Conservation (phyloP, 2,888 invertebrate species). For the Antitype chi region DNA sequence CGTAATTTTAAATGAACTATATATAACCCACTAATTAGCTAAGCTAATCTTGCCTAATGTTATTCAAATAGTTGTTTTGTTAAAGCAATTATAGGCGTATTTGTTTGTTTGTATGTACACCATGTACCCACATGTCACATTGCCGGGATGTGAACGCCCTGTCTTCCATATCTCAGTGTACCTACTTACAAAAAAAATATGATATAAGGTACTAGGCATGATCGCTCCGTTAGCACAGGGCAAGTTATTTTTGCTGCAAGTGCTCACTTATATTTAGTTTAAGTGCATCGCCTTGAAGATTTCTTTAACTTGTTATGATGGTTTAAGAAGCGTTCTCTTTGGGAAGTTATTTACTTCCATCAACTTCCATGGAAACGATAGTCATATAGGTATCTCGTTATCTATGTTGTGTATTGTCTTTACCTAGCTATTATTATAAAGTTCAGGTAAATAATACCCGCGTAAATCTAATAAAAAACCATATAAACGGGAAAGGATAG, state of each 20-base stretch:
- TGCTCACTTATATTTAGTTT: slow-evolving; percentile 57
- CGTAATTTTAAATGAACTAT: neutral
- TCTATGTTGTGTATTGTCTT: neutral
- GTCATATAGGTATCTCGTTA: neutral
- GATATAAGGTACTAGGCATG: slow-evolving; percentile 19
- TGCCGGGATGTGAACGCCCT: slow-evolving; percentile 21
- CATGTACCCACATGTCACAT: neutral
- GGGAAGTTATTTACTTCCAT: neutral
- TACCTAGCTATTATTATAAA: neutral
- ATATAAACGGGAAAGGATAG: neutral
- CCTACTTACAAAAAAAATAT: slow-evolving; percentile 27
- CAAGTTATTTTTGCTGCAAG: slow-evolving; percentile 56
- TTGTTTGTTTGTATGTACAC: neutral
- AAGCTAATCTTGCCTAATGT: neutral
- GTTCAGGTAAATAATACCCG: neutral
- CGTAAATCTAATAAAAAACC: neutral
- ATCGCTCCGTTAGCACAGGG: slow-evolving; percentile 37
- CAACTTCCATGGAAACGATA: neutral
- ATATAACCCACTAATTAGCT: neutral
- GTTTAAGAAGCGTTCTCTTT: slow-evolving; percentile 22
- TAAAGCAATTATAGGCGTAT: neutral
- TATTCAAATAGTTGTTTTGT: neutral
- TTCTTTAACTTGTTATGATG: slow-evolving; percentile 34
- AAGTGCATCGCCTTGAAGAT: slow-evolving; percentile 58
- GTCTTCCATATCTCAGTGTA: slow-evolving; percentile 1